Base-by-base conservation (phyloP, 2,113 vertebrate genomes). In the Nanger granti region DNA sequence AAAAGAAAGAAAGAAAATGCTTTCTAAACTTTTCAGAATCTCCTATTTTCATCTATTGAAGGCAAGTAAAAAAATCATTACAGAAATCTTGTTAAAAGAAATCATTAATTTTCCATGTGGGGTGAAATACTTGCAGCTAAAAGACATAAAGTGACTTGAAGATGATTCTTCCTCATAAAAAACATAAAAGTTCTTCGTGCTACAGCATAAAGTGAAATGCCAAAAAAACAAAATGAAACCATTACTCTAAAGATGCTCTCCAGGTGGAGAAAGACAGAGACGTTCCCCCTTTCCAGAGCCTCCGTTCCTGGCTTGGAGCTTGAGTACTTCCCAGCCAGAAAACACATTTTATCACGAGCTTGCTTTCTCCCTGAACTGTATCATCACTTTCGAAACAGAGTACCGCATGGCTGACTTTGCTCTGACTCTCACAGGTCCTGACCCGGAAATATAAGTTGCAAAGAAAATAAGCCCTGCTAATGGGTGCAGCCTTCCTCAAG, bases 121-220 rank as follows among this genome's bases (percentile, higher is more conserved):
- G 20, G 76, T 24, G 59, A 91, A 52, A 96, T 95, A 4, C 95
- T 98, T 97, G 34, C 86, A 82, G 73, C 93, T 91, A 52, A 91
- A 76, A 97, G 52, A 73, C 87, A 64, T n/a, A 57, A 69, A 47
- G 73, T 91, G 91, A 92, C 47, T 73, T 18, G 7, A 24, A 87
- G 31, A 29, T 54, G 80, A 95, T 62, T 93, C 86, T 95, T 73
- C 37, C 54, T 95, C 69, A 20, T 66, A 84, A 89, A 86, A 93
- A 62, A 89, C 22, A 31, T 29, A 62, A 60, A 62, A 69, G 49
- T 28, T 89, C 83, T 83, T 64, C 31, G 24, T 49, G 7, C 76
- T 91, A 62, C 41, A 14, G 2, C 76, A 28, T 64, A 91, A 54
- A 57, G 87, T 80, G 79, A 96, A 92, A 85, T 47, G 37, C 52